Evolutionary conservation across 2,888 invertebrate genomes (phyloP).

Genomic region (Polydesmus complanatus): DNA sequence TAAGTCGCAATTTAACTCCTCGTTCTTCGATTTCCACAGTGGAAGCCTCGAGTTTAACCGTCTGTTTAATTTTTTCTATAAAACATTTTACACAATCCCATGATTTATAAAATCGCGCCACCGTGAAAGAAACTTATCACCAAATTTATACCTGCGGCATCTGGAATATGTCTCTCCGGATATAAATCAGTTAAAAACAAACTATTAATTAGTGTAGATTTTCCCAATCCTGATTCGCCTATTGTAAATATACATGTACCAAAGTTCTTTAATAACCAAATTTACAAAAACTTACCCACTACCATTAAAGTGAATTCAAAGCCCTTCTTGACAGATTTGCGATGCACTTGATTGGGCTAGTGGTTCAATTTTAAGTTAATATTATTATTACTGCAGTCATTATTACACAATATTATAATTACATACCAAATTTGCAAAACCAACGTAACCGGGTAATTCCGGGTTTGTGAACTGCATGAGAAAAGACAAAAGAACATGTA

Average conservation of each 20-base stretch:
- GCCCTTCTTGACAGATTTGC: slow-evolving; percentile 94
- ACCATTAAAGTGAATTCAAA: slow-evolving; percentile 98
- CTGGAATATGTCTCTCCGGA: slow-evolving; percentile 77
- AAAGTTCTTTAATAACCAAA: not conserved
- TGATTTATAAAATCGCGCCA: not conserved
- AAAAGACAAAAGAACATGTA: not conserved
- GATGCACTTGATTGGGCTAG: slow-evolving; percentile 90
- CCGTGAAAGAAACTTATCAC: not conserved
- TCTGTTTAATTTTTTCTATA: slow-evolving; percentile 60
- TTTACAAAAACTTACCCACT: slow-evolving; percentile 41
- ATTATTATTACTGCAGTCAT: too few relatives aligned
- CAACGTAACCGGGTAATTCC: slow-evolving; percentile 50
- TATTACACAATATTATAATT: too few relatives aligned
- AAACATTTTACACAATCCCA: not conserved
- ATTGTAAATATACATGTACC: not conserved
- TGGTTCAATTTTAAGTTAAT: too few relatives aligned
- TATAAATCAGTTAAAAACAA: slow-evolving; percentile 88
- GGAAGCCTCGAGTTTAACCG: slow-evolving; percentile 84
- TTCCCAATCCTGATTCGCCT: slow-evolving; percentile 76
- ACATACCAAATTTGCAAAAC: slow-evolving; percentile 90
- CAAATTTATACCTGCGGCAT: slow-evolving; percentile 77
- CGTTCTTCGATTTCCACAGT: slow-evolving; percentile 93
- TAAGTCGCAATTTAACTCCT: slow-evolving; percentile 80
- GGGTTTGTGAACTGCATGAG: slow-evolving; percentile 32
- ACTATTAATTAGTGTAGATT: slow-evolving; percentile 89